Base-by-base conservation (phyloP, 2,888 invertebrate species). In the Alentia gelatinosa region DNA sequence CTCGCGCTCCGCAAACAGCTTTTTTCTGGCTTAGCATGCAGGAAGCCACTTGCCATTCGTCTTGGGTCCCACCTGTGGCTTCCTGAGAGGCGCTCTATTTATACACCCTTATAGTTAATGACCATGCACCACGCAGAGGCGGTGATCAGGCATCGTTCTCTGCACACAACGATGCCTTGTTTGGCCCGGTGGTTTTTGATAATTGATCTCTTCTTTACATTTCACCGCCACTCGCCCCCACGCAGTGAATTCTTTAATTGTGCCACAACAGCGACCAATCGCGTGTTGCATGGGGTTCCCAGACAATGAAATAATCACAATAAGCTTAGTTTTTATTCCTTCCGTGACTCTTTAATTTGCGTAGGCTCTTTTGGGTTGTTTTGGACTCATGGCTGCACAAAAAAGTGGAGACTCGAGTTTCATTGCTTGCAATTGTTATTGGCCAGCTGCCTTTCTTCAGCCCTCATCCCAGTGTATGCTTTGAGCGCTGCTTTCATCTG, bases 261-360 rank as follows among this genome's bases (percentile, higher is more conserved):
- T 39, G n/a, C 37, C 37, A 7, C 26, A 26, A 15, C 74, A 23
- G 37, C 35, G 79, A 39, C 37, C 12, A 39, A 19, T 79, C 39
- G 79, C 79, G 39, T 79, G 79, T 37, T 79, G 19, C 79, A 15
- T 23, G 35, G 15, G 35, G 39, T 15, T 86, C 19, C 30, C 39
- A 47, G 30, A 86, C 86, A 86, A 86, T 86, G 47, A 42, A 50
- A 86, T 50, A 30, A 86, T 35, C 30, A 30, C 86, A 86, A 86
- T 86, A 30, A 50, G 86, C 86, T 86, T 86, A n/a, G 86, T 86
- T 86, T 86, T 42, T 74, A 33, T 74, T 74, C 26, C 19, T 39
- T 79, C 15, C 33, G 68, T 68, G 68, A 68, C 68, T 68, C 68
- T 30, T 68, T 3, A 68, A 68, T n/a, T 68, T 30, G 26, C 23